phyloP scores from a whole-genome alignment of 2,797 vertebrate species.

The Hapalemur alaotrensis region DNA sequence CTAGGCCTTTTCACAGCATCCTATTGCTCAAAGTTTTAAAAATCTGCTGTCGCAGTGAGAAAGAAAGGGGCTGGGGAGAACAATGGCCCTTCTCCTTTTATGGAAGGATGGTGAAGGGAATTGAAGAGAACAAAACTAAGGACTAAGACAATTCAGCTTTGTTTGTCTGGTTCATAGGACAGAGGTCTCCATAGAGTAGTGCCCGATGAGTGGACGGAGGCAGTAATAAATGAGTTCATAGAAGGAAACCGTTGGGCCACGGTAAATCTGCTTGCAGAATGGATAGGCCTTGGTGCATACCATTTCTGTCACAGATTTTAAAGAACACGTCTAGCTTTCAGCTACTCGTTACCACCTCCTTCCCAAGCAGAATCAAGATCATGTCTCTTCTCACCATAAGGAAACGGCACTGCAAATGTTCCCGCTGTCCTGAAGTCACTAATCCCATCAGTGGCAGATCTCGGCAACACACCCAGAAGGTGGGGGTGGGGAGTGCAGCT shows the following conservation, averaged over 20 bases:
- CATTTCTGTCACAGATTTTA: neutral
- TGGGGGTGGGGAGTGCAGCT: neutral
- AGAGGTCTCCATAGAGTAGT: neutral
- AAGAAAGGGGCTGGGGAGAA: neutral
- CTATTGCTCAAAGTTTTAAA: constrained; percentile 15
- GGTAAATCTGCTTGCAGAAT: neutral
- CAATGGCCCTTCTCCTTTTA: neutral
- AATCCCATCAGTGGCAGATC: neutral
- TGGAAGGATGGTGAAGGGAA: constrained; percentile 15
- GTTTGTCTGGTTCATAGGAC: neutral
- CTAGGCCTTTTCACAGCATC: neutral
- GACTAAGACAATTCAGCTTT: neutral
- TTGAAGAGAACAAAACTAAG: neutral
- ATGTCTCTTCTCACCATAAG: neutral
- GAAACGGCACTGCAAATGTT: neutral
- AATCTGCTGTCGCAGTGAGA: neutral
- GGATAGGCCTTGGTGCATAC: neutral
- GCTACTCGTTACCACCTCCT: neutral
- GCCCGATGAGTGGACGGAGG: neutral
- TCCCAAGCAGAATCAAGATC: neutral
- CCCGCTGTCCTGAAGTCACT: neutral
- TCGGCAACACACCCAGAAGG: neutral
- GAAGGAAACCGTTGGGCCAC: neutral
- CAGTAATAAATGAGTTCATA: neutral
- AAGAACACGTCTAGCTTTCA: neutral